Conservation (phyloP, 2,888 invertebrate genomes). For the Eremobia ochroleuca region DNA sequence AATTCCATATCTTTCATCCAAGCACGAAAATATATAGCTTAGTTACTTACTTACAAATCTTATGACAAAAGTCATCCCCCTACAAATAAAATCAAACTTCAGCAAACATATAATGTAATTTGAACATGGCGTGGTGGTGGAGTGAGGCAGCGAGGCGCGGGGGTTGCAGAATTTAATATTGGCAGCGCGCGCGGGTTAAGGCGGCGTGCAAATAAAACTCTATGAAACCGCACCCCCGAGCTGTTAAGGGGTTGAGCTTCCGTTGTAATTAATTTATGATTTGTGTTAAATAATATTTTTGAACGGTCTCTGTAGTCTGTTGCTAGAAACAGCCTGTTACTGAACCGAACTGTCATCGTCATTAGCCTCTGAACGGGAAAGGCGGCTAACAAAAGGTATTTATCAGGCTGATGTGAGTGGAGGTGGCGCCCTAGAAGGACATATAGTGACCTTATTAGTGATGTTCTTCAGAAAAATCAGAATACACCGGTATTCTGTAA, state of each 20-base stretch:
- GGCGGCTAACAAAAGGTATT: neutral
- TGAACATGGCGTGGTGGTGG: slow-evolving; percentile 65
- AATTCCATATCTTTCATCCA: slow-evolving; percentile 1
- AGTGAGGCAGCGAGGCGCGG: slow-evolving; percentile 36
- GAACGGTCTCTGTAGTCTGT: neutral
- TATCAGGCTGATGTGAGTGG: neutral
- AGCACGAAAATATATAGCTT: slow-evolving; percentile 22
- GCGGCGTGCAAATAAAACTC: slow-evolving; percentile 89
- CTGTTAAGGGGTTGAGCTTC: slow-evolving; percentile 75
- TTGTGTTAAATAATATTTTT: slow-evolving; percentile 4
- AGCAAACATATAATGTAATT: slow-evolving; percentile 85
- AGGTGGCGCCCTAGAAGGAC: no score
- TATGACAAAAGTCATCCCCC: slow-evolving; percentile 48
- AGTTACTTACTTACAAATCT: slow-evolving; percentile 16
- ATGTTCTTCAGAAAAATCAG: no score
- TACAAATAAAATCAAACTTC: slow-evolving; percentile 69
- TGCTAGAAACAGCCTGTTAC: neutral
- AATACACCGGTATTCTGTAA: no score
- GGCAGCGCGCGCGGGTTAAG: slow-evolving; percentile 88
- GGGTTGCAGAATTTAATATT: slow-evolving; percentile 87
- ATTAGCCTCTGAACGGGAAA: neutral
- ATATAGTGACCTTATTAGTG: no score
- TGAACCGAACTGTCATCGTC: neutral
- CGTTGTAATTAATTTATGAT: slow-evolving; percentile 50
- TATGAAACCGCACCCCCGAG: slow-evolving; percentile 83